phyloP scores from a whole-genome alignment of 2,888 invertebrate species.

The Ephialtes manifestator region DNA sequence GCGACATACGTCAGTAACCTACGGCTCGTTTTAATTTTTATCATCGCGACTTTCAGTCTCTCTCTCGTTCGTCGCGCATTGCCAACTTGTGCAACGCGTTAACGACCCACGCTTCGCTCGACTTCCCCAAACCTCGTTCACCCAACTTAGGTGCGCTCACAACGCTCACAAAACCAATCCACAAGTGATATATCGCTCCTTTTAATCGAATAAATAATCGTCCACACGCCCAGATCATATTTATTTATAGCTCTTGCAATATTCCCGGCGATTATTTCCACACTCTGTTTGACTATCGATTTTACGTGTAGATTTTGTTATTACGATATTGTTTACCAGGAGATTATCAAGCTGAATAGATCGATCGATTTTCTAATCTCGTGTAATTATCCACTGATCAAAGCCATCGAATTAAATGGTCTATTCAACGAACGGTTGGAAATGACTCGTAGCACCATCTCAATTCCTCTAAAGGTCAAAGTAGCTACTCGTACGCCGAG shows the following conservation, averaged over 20 bases:
- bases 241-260: conserved; percentile 56
- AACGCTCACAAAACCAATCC: conserved; percentile 45
- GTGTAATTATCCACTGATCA: conserved; percentile 27
- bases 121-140: conserved; percentile 49
- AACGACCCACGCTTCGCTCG: conserved; percentile 50
- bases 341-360: conserved; percentile 7
- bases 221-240: conserved; percentile 51
- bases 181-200: conserved; percentile 49
- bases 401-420: conserved; percentile 6
- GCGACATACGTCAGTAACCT: conserved; percentile 75
- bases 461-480: conserved; percentile 52
- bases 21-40: conserved; percentile 54
- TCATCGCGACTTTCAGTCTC: conserved; percentile 30
- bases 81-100: conserved; percentile 51
- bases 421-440: conserved; percentile 25
- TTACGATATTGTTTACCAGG: conserved; percentile 8
- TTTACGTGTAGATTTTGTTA: conserved; percentile 20
- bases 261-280: conserved; percentile 35
- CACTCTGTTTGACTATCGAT: background rate
- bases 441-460: conserved; percentile 26
- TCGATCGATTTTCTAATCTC: conserved; percentile 44
- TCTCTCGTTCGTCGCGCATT: conserved; percentile 12
- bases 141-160: background rate
- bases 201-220: conserved; percentile 63
- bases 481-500: conserved; percentile 11